A percentile compares a stretch with the other conserved stretches of the same genome.
phyloP scores from a whole-genome alignment of 53 echinoderm and acorn worm genomes.

The Apostichopus leukothele region DNA sequence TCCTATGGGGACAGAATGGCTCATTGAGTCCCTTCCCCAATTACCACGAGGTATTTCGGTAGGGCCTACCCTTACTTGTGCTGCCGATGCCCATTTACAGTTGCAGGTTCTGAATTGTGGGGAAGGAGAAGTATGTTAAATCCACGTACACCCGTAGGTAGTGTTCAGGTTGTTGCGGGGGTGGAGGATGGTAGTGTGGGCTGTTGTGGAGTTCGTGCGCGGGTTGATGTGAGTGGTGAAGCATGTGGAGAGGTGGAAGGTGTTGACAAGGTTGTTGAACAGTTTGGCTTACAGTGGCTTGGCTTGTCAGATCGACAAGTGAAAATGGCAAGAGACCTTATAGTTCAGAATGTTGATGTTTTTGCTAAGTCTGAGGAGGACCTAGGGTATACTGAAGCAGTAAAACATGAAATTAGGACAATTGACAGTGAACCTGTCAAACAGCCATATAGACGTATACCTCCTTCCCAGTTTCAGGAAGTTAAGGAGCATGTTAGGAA shows the following conservation, averaged over 20 bases:
- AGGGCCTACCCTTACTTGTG: neutral
- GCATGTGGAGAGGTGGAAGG: too few species aligned
- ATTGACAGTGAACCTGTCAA: neutral
- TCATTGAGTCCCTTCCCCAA: conserved; percentile 8
- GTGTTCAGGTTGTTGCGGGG: neutral
- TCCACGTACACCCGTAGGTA: conserved; percentile 29
- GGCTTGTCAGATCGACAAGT: conserved; percentile 15
- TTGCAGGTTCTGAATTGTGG: conserved; percentile 34
- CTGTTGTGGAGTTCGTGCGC: too few species aligned
- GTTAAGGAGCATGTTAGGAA: conserved; percentile 53
- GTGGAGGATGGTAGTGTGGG: too few species aligned
- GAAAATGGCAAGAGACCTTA: neutral
- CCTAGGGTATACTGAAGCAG: neutral
- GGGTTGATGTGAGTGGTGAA: too few species aligned
- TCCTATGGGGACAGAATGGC: neutral
- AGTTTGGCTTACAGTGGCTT: conserved; percentile 12
- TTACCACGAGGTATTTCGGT: conserved; percentile 1
- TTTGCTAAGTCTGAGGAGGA: neutral
- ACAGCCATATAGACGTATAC: conserved; percentile 49
- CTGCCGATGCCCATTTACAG: neutral
- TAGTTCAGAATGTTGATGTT: neutral
- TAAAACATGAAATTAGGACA: neutral
- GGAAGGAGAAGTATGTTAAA: conserved; percentile 21
- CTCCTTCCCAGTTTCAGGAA: conserved; percentile 50
- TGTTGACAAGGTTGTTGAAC: too few species aligned